These are phyloP conservation scores for Pemphigus obesinymphae DNA, from an alignment of 1,140 invertebrate genomes.

Conservation along the genomic window DNA sequence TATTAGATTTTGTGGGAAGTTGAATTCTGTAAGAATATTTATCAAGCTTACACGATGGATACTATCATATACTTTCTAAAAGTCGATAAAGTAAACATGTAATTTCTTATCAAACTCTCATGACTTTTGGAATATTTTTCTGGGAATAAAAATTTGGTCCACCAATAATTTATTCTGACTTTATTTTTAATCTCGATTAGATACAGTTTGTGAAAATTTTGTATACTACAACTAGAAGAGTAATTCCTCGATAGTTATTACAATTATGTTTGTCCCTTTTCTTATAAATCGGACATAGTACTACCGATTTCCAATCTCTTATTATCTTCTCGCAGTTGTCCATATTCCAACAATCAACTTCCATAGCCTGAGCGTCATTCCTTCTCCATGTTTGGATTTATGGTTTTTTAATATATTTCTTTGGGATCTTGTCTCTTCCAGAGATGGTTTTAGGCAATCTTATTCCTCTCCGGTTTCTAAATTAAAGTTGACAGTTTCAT, in stretches of 20 bases:
- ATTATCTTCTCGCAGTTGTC: constrained; percentile 43
- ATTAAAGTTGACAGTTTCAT: neutral
- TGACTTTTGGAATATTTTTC: neutral
- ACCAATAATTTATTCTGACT: neutral
- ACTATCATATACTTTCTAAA: no score
- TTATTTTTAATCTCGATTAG: neutral
- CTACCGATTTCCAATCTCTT: constrained; percentile 42
- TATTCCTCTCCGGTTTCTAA: neutral
- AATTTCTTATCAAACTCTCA: neutral
- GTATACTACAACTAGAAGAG: neutral
- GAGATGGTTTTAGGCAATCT: neutral
- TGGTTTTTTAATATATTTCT: constrained; percentile 26
- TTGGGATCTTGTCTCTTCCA: constrained; percentile 10
- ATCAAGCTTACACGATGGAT: no score
- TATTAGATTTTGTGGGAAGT: neutral
- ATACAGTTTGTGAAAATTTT: neutral
- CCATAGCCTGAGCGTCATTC: constrained; percentile 6
- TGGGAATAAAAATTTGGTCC: neutral
- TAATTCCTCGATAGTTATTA: constrained; percentile 36
- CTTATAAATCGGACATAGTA: constrained; percentile 44
- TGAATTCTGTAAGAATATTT: neutral
- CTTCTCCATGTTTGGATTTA: constrained; percentile 16
- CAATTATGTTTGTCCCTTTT: constrained; percentile 42
- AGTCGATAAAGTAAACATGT: neutral
- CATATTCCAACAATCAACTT: constrained; percentile 41